Evolutionary conservation across 2,113 vertebrate genomes (phyloP), one percentile per base, ranked within the genome.

Genomic region (Drymodes brunneopygia): DNA sequence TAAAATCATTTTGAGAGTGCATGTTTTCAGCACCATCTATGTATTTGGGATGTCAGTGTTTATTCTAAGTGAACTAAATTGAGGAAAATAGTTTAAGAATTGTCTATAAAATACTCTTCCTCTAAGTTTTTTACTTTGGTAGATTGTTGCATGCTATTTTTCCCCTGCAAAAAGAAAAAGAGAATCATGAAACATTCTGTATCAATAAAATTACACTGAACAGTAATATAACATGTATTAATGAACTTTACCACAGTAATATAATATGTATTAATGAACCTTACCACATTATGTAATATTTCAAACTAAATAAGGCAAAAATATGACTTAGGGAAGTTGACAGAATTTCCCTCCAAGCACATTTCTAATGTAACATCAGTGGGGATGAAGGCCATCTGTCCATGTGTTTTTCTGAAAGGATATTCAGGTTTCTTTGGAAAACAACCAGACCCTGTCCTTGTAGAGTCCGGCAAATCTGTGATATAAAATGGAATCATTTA

Each of bases 381-480:
- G 84, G 94, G 81, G 53, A 89, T 72, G 62, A 73, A 54, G 48
- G n/a, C 95, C 94, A 95, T 95, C 94, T 96, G 93, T 89, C 91
- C 57, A 42, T 89, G 86, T 87, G 45, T 79, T 92, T 89, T 69
- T 81, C 74, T 62, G 31, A 67, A 71, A 91, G 40, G 25, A 79
- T 89, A 71, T 64, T 84, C 65, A 91, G 33, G 45, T 69, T 95
- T 74, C 20, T 84, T 75, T 94, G 86, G 83, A 95, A 92, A 81
- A 57, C 28, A 79, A 75, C 40, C 77, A 92, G 56, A 67, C 42
- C 9, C 42, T 53, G 25, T 84, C 56, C 56, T 94, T 81, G 25
- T 47, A 72, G 61, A 56, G 8, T 11, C 0, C 89, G 45, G 62
- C 12, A 85, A 74, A 75, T 64, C 24, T 74, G 33, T 86, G 31